A percentile compares a stretch with the other conserved stretches of the same genome.
Conservation (phyloP, 2,113 vertebrate genomes). For the Anhinga anhinga region DNA sequence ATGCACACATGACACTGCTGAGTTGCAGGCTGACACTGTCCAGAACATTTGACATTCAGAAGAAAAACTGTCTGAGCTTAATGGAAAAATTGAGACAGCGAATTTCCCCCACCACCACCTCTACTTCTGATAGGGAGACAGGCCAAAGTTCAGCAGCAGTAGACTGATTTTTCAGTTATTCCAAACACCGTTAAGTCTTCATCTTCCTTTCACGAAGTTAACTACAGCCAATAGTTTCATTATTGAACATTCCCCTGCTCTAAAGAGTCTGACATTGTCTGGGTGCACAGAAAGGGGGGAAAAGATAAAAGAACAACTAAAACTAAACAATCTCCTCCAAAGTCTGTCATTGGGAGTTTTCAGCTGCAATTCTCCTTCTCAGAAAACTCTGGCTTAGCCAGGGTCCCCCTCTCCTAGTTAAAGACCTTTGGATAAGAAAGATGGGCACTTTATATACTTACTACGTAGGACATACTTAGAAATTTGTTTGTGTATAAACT, state of each 20-base stretch:
- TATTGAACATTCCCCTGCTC: neutral
- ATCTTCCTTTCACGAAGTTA: neutral
- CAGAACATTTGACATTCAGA: neutral
- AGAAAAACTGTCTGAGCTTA: neutral
- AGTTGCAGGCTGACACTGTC: neutral
- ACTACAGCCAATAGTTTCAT: neutral
- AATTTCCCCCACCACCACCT: no score
- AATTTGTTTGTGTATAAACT: neutral
- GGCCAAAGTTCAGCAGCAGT: neutral
- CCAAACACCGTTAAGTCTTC: neutral
- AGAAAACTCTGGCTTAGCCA: neutral
- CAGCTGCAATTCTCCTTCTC: neutral
- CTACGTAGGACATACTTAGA: neutral
- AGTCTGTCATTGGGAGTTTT: neutral
- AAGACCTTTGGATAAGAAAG: neutral
- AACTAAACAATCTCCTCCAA: neutral
- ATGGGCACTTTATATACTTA: neutral
- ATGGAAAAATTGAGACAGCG: neutral
- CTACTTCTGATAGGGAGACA: neutral
- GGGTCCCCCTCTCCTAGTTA: neutral
- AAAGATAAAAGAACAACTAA: neutral
- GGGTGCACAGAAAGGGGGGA: neutral
- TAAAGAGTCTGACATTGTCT: neutral
- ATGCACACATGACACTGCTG: neutral
- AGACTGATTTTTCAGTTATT: neutral